These are phyloP conservation scores for Sycophaga agraensis DNA, from an alignment of 1,140 invertebrate genomes.

Conservation along the genomic window DNA sequence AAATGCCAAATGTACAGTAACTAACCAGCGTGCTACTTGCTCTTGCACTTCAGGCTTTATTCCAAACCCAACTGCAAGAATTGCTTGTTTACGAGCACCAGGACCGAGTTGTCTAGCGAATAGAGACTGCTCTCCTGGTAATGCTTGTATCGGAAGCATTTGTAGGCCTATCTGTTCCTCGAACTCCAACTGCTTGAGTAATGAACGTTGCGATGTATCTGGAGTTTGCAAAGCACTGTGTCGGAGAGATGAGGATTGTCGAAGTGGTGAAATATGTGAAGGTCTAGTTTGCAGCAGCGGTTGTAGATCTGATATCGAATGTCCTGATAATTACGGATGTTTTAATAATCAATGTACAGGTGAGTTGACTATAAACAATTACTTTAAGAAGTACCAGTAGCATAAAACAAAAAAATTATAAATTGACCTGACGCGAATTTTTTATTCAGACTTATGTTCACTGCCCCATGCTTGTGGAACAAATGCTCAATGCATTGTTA, in stretches of 20 bases:
- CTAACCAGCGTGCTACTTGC: constrained; percentile 80
- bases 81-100: constrained; percentile 79
- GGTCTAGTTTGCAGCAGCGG: constrained; percentile 75
- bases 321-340: constrained; percentile 69
- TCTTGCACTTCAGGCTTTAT: constrained; percentile 77
- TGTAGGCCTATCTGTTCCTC: constrained; percentile 78
- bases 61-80: constrained; percentile 78
- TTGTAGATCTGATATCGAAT: constrained; percentile 79
- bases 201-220: constrained; percentile 72
- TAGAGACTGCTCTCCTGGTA: constrained; percentile 69
- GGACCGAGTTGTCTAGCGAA: constrained; percentile 71
- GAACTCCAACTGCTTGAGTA: constrained; percentile 73
- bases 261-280: constrained; percentile 81
- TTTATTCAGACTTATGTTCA: constrained; percentile 65
- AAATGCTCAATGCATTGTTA: constrained; percentile 72
- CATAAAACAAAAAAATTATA: no score
- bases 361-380: no score
- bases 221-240: constrained; percentile 71
- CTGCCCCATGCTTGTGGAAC: constrained; percentile 80
- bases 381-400: no score
- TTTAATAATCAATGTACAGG: constrained; percentile 72
- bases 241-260: constrained; percentile 76
- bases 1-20: constrained; percentile 77
- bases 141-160: constrained; percentile 69
- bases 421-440: background rate